Conservation (phyloP, 2,888 invertebrate genomes). For the Drosophila robusta region DNA sequence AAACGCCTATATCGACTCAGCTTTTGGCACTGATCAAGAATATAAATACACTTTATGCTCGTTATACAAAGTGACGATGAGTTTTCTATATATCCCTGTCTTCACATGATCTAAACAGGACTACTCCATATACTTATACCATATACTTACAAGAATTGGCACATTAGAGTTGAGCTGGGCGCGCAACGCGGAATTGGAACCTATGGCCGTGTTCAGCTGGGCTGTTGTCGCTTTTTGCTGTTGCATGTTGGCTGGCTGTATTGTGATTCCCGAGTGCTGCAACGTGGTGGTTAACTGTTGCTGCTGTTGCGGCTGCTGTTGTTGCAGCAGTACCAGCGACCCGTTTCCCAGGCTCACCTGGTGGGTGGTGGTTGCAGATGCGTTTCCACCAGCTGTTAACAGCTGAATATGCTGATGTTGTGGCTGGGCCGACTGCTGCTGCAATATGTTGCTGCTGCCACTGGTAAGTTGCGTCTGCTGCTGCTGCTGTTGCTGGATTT, state of each 20-base stretch:
- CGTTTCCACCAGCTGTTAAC: slow-evolving; percentile 57
- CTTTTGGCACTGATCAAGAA: too few relatives aligned
- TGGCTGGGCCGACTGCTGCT: slow-evolving; percentile 41
- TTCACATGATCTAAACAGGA: too few relatives aligned
- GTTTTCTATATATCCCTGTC: too few relatives aligned
- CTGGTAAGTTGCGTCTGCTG: slow-evolving; percentile 36
- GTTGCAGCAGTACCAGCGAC: slow-evolving; percentile 83
- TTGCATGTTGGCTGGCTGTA: slow-evolving; percentile 83
- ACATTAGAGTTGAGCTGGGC: slow-evolving; percentile 85
- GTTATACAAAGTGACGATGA: too few relatives aligned
- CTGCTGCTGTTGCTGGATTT: slow-evolving; percentile 55
- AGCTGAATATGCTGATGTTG: slow-evolving; percentile 78
- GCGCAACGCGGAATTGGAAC: slow-evolving; percentile 84
- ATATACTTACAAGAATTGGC: slow-evolving; percentile 88
- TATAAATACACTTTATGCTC: too few relatives aligned
- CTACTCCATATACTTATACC: slow-evolving; percentile 83
- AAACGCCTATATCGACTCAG: too few relatives aligned
- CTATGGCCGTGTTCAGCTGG: slow-evolving; percentile 83
- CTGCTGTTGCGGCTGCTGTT: slow-evolving; percentile 70
- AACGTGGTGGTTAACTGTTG: slow-evolving; percentile 68
- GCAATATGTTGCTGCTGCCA: slow-evolving; percentile 67
- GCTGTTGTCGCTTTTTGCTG: slow-evolving; percentile 54
- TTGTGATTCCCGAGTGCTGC: slow-evolving; percentile 82
- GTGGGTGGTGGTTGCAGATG: slow-evolving; percentile 76
- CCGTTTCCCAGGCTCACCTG: slow-evolving; percentile 84